phyloP scores from a whole-genome alignment of 1,140 invertebrate genomes.

The Apis cerana region DNA sequence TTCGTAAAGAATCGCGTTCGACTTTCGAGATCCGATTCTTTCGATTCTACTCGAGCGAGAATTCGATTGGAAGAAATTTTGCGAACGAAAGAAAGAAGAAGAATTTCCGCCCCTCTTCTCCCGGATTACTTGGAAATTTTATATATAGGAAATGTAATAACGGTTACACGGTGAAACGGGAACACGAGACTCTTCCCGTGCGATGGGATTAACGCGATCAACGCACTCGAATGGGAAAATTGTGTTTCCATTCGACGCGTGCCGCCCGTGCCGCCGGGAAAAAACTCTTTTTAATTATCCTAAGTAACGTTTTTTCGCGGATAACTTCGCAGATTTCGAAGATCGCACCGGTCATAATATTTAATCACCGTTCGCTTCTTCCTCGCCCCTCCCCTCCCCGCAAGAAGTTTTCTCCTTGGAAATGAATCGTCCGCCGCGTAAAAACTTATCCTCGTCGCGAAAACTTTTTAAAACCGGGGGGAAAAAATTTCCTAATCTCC shows the following conservation, averaged over 20 bases:
- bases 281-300: slow-evolving; percentile 80
- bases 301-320: slow-evolving; percentile 78
- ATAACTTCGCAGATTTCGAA: slow-evolving; percentile 52
- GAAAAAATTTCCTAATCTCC: neutral
- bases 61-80: neutral
- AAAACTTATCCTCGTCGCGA: neutral
- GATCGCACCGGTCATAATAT: slow-evolving; percentile 80
- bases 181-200: too few species aligned
- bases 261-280: slow-evolving; percentile 65
- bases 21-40: neutral
- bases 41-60: neutral
- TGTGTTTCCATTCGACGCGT: slow-evolving; percentile 28
- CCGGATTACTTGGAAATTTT: neutral
- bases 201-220: slow-evolving; percentile 16
- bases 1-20: neutral
- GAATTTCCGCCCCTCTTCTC: neutral
- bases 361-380: slow-evolving; percentile 80
- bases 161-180: neutral
- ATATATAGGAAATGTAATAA: neutral
- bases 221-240: slow-evolving; percentile 19
- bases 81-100: too few species aligned
- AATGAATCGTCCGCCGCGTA: slow-evolving; percentile 64
- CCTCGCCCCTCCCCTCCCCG: slow-evolving; percentile 52
- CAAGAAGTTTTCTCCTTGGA: slow-evolving; percentile 49
- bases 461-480: too few species aligned